phyloP scores from a whole-genome alignment of 2,797 vertebrate species.

The Morus bassanus region DNA sequence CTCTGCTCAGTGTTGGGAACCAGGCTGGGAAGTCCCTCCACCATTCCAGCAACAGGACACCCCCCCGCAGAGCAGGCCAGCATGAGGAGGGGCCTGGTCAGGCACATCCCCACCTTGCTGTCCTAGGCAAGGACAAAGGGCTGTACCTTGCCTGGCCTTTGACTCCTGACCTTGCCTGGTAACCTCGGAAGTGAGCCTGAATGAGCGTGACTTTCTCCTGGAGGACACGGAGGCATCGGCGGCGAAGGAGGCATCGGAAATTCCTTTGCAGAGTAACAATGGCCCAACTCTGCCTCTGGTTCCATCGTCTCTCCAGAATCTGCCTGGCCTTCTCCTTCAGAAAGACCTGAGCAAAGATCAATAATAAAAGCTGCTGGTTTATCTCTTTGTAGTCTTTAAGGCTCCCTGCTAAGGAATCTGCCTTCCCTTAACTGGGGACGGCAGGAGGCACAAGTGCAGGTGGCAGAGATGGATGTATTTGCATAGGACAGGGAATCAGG shows the following conservation, averaged over 20 bases:
- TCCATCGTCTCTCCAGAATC: slow-evolving; percentile 81
- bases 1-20: neutral
- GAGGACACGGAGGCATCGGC: slow-evolving; percentile 82
- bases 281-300: slow-evolving; percentile 83
- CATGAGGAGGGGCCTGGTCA: neutral
- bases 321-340: slow-evolving; percentile 84
- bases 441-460: neutral
- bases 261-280: slow-evolving; percentile 85
- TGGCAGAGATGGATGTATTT: neutral
- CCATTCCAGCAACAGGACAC: neutral
- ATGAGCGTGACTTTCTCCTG: slow-evolving; percentile 85
- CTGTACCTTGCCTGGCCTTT: neutral
- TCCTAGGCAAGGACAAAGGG: neutral
- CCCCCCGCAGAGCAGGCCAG: neutral
- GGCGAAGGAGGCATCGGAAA: slow-evolving; percentile 80
- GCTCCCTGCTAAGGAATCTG: neutral
- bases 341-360: slow-evolving; percentile 79
- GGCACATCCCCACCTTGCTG: neutral
- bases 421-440: neutral
- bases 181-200: slow-evolving; percentile 89
- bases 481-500: neutral
- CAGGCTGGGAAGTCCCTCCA: neutral
- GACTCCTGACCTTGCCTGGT: slow-evolving; percentile 86
- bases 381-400: neutral
- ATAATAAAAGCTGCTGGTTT: neutral